A percentile compares a stretch with the other conserved stretches of the same genome.
Conservation (phyloP, 2,888 invertebrate genomes). For the Glaucopsyche alexis region DNA sequence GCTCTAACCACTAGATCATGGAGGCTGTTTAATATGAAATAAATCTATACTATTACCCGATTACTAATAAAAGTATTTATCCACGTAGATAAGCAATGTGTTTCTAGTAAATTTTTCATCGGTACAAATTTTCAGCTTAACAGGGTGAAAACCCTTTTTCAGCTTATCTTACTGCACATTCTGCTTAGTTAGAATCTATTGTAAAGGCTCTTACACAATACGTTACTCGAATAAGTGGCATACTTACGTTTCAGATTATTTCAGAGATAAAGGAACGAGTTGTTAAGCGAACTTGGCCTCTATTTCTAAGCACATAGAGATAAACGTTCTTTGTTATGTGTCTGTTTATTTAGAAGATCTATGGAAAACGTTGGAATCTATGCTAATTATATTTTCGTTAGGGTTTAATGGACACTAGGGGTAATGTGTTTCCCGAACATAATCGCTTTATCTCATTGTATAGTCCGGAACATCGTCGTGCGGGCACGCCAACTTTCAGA, state of each 20-base stretch:
- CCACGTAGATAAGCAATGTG: too few relatives aligned
- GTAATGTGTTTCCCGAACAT: slow-evolving; percentile 25
- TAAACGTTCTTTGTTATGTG: neutral
- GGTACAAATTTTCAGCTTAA: slow-evolving; percentile 4
- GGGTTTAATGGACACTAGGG: slow-evolving; percentile 28
- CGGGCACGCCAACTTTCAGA: slow-evolving; percentile 7
- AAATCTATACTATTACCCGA: neutral
- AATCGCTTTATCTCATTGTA: slow-evolving; percentile 26
- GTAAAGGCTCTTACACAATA: slow-evolving; percentile 37
- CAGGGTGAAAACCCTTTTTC: neutral
- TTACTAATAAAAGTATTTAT: too few relatives aligned
- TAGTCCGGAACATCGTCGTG: slow-evolving; percentile 11
- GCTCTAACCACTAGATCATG: too few relatives aligned
- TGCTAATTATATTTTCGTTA: slow-evolving; percentile 29
- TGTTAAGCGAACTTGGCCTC: slow-evolving; percentile 12
- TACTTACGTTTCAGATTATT: slow-evolving; percentile 41
- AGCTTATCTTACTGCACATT: slow-evolving; percentile 25
- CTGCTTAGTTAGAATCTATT: slow-evolving; percentile 36
- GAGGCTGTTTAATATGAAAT: too few relatives aligned
- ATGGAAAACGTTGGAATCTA: slow-evolving; percentile 28
- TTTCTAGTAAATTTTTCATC: neutral
- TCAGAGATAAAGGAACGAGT: slow-evolving; percentile 36
- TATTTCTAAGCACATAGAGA: neutral
- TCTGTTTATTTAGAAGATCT: slow-evolving; percentile 26
- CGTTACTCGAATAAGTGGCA: slow-evolving; percentile 39